These are phyloP conservation scores for Arvicanthis niloticus DNA, from an alignment of 2,113 vertebrate species.

Conservation along the genomic window DNA sequence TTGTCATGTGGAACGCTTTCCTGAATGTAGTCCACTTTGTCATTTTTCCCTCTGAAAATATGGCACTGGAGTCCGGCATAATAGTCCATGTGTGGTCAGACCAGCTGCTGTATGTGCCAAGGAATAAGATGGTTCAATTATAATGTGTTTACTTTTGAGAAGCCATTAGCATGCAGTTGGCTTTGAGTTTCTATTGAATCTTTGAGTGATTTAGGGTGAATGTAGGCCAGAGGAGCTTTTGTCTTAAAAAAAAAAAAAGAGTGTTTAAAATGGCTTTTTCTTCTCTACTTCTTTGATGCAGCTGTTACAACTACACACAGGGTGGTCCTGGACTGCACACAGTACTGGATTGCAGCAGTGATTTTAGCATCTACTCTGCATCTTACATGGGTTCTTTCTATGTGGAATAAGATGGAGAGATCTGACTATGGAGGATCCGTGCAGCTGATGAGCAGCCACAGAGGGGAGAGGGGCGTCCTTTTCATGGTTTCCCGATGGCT, in stretches of 20 bases:
- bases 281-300: neutral
- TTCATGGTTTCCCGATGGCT: neutral
- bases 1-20: slow-evolving; percentile 11
- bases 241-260: neutral
- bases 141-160: slow-evolving; percentile 67
- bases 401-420: neutral
- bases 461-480: neutral
- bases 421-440: neutral
- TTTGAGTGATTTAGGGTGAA: slow-evolving; percentile 25
- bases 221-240: slow-evolving; percentile 53
- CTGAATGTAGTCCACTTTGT: slow-evolving; percentile 31
- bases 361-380: neutral
- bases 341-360: neutral
- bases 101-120: slow-evolving; percentile 13
- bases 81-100: slow-evolving; percentile 48
- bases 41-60: slow-evolving; percentile 58
- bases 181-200: slow-evolving; percentile 56
- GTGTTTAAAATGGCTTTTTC: slow-evolving; percentile 13
- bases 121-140: slow-evolving; percentile 46
- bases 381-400: neutral
- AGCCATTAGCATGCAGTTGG: slow-evolving; percentile 41
- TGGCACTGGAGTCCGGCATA: neutral
- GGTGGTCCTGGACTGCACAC: neutral
- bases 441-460: neutral
- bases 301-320: neutral